phyloP scores from a whole-genome alignment of 2,888 invertebrate species.

The Drosophila mulleri region DNA sequence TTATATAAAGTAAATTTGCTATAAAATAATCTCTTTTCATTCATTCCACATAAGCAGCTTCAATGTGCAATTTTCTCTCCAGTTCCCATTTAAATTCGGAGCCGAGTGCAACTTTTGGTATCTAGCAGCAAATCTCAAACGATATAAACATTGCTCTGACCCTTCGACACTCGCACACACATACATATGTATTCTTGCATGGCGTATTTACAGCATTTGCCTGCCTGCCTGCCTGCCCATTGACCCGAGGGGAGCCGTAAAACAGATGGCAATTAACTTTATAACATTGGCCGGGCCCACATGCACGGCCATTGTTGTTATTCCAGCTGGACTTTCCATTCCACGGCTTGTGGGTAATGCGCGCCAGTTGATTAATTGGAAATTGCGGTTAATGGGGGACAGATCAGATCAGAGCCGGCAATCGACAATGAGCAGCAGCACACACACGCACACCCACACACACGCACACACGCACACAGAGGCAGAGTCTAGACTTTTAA shows the following conservation, averaged over 20 bases:
- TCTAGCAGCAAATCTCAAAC: slow-evolving; percentile 37
- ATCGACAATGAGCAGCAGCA: slow-evolving; percentile 40
- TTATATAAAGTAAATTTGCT: neutral
- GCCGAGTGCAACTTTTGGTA: slow-evolving; percentile 28
- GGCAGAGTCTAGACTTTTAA: slow-evolving; percentile 72
- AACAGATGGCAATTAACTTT: slow-evolving; percentile 78
- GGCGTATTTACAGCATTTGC: slow-evolving; percentile 18
- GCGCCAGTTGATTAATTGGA: slow-evolving; percentile 76
- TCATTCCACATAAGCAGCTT: neutral
- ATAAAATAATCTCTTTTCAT: neutral
- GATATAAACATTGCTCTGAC: slow-evolving; percentile 34
- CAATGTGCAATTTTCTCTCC: neutral
- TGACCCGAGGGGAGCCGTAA: slow-evolving; percentile 33
- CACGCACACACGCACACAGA: neutral
- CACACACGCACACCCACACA: slow-evolving; percentile 12
- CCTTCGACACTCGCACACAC: slow-evolving; percentile 11
- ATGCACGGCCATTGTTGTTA: slow-evolving; percentile 52
- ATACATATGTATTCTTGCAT: slow-evolving; percentile 3
- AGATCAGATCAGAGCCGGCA: slow-evolving; percentile 43
- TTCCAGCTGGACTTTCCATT: slow-evolving; percentile 15
- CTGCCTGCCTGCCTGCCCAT: neutral
- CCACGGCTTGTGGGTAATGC: slow-evolving; percentile 49
- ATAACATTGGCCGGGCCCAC: slow-evolving; percentile 72
- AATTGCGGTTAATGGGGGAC: slow-evolving; percentile 73
- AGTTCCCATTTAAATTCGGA: slow-evolving; percentile 10